Percentiles rank a stretch among this genome's conserved stretches.
These are phyloP conservation scores for Acleris sparsana DNA, from an alignment of 2,888 invertebrate genomes.

Conservation along the genomic window DNA sequence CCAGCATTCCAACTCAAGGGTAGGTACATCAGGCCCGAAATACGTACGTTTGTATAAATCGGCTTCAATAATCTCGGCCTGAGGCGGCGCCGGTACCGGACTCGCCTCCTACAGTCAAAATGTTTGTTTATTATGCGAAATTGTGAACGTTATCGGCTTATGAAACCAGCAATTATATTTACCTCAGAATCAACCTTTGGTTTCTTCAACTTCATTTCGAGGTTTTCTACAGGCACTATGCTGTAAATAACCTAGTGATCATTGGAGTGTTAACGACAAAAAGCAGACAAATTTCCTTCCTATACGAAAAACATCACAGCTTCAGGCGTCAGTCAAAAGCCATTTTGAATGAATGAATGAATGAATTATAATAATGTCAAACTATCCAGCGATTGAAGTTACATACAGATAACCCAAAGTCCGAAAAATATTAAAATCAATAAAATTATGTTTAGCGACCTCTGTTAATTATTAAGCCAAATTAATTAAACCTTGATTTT, in stretches of 20 bases:
- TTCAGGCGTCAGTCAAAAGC: slow-evolving; percentile 10
- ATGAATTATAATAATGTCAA: neutral
- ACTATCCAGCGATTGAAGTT: no score
- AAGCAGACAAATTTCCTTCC: slow-evolving; percentile 39
- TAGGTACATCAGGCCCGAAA: slow-evolving; percentile 80
- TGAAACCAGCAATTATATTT: slow-evolving; percentile 7
- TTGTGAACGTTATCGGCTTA: slow-evolving; percentile 25
- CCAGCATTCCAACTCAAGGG: slow-evolving; percentile 87
- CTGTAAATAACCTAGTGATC: neutral
- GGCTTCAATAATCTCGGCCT: slow-evolving; percentile 77
- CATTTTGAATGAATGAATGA: slow-evolving; percentile 18
- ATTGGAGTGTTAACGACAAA: slow-evolving; percentile 2
- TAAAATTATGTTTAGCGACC: neutral
- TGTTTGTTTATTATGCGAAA: slow-evolving; percentile 19
- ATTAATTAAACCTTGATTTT: no score
- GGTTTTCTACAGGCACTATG: slow-evolving; percentile 7
- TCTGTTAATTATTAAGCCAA: no score
- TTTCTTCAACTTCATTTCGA: slow-evolving; percentile 69
- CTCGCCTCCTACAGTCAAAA: slow-evolving; percentile 44
- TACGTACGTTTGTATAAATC: slow-evolving; percentile 76
- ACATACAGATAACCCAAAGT: neutral
- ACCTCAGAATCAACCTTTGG: slow-evolving; percentile 66
- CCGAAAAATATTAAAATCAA: neutral
- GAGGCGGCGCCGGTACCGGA: slow-evolving; percentile 62
- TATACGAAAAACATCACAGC: slow-evolving; percentile 7